Percentiles rank a stretch among this genome's conserved stretches.
phyloP scores from a whole-genome alignment of 1,140 invertebrate species.

The Euura lappo region DNA sequence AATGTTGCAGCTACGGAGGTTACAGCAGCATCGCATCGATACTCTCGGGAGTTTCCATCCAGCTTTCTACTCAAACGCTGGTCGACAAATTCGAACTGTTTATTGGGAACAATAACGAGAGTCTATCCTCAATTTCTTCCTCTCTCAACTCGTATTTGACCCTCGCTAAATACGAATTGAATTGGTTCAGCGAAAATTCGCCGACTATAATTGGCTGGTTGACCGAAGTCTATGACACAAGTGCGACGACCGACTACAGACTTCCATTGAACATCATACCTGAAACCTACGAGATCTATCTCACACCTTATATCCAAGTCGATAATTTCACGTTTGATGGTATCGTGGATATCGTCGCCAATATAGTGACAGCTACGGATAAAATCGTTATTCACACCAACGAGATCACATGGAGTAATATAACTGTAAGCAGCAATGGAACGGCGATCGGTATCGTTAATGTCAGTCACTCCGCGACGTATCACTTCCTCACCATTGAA shows the following conservation, averaged over 20 bases:
- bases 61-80: conserved; percentile 31
- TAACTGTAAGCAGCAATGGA: conserved; percentile 23
- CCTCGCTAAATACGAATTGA: conserved; percentile 33
- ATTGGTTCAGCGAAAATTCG: conserved; percentile 22
- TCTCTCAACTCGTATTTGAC: conserved; percentile 24
- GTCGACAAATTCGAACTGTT: conserved; percentile 30
- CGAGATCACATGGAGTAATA: conserved; percentile 39
- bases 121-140: conserved; percentile 9
- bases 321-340: conserved; percentile 61
- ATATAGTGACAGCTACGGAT: conserved; percentile 48
- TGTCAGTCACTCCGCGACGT: background rate
- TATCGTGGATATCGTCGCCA: conserved; percentile 54
- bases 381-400: conserved; percentile 64
- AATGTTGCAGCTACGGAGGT: conserved; percentile 31
- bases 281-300: conserved; percentile 25
- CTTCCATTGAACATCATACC: conserved; percentile 37
- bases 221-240: conserved; percentile 10
- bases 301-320: conserved; percentile 15
- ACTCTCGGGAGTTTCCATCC: conserved; percentile 30
- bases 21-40: conserved; percentile 28
- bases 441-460: background rate
- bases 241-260: conserved; percentile 26
- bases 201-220: conserved; percentile 29
- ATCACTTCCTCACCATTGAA: conserved; percentile 43
- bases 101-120: conserved; percentile 17